phyloP scores from a whole-genome alignment of 2,888 invertebrate genomes.

The Iselma pallidipennis region DNA sequence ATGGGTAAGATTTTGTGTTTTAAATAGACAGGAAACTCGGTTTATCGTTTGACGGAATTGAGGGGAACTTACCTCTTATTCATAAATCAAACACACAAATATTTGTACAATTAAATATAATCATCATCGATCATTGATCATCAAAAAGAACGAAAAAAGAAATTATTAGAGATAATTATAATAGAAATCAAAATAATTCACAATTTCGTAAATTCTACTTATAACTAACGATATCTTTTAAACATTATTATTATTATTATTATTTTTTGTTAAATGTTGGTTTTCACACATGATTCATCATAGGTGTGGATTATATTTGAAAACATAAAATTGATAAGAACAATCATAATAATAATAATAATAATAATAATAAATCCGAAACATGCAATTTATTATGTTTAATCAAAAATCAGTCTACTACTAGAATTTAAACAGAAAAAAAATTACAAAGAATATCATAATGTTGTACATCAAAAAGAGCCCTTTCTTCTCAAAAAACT shows the following conservation, averaged over 20 bases:
- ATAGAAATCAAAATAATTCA: neutral
- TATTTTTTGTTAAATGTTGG: neutral
- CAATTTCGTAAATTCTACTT: slow-evolving; percentile 1
- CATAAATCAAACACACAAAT: slow-evolving; percentile 2
- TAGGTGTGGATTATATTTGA: too few relatives aligned
- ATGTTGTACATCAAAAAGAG: neutral
- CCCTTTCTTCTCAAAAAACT: too few relatives aligned
- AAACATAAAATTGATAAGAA: too few relatives aligned
- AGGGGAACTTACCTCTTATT: slow-evolving; percentile 2
- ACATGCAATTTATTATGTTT: neutral
- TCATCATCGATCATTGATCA: neutral
- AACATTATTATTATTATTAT: too few relatives aligned
- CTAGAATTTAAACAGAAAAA: neutral
- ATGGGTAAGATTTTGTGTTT: neutral
- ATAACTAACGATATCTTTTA: slow-evolving; percentile 1
- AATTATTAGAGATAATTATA: neutral
- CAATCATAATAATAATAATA: neutral
- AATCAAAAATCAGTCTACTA: neutral
- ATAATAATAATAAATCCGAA: neutral
- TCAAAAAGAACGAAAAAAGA: neutral
- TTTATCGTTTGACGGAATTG: neutral
- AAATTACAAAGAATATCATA: neutral
- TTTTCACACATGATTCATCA: too few relatives aligned
- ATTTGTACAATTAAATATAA: slow-evolving; percentile 7
- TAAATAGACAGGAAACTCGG: neutral